Base-by-base conservation (phyloP, 2,888 invertebrate species). In the Bombylius major region DNA sequence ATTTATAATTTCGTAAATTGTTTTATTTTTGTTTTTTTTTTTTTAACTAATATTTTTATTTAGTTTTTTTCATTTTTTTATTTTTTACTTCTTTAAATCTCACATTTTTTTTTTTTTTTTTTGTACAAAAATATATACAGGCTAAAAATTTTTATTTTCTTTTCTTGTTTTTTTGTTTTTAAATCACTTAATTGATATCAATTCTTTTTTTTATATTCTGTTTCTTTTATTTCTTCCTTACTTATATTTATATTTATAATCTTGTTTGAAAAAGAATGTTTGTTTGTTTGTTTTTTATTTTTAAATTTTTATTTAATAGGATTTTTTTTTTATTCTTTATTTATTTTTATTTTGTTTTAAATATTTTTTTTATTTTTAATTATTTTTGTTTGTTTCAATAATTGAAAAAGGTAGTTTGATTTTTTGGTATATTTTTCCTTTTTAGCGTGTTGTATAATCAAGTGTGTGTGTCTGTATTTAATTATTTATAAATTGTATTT, bases 91-190 rank as follows among this genome's bases (percentile, higher is more conserved):
- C 23, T 23, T 23, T 23, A 23, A 23, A 23, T 23, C 50, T 45
- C 44, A 13, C n/a, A n/a, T n/a, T n/a, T n/a, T 32, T 50, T 44
- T 51, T 34, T 55, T 54, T 45, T 50, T 46, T 31, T 55, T 55
- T 50, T 55, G 55, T 55, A 55, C 55, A 55, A 55, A 55, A 55
- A 55, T 55, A 55, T 55, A 55, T 55, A 55, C 55, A 55, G 34
- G 55, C 55, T 55, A 55, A 50, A 55, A 47, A 49, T 49, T 44
- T 32, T n/a, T n/a, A n/a, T n/a, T 49, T 54, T 14, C 4, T 13
- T 14, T 54, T 45, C 50, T 54, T 23, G 23, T 23, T 23, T 23
- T 23, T 23, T 2, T 42, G 4, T 42, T 42, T 11, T 5, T 42
- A 42, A 50, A 55, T 51, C 11, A 50, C 39, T 50, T 55, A 55